Percentiles rank a stretch among this genome's conserved stretches.
These are phyloP conservation scores for Porites lobata DNA, from an alignment of 92 coral and sea anemone genomes.

Conservation along the genomic window DNA sequence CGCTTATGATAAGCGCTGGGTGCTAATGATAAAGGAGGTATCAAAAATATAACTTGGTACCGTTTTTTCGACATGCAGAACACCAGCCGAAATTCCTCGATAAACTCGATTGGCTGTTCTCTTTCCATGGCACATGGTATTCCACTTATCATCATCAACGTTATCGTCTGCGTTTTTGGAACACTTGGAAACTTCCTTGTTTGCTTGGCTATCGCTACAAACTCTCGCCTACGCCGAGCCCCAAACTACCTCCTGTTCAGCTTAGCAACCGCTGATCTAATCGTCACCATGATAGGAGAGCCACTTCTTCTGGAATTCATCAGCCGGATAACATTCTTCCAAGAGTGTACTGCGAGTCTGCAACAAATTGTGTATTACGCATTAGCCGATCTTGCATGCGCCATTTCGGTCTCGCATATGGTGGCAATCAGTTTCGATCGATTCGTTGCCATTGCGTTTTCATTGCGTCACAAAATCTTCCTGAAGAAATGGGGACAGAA, in stretches of 20 bases:
- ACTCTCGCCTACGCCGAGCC: constrained; percentile 16
- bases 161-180: constrained; percentile 39
- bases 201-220: constrained; percentile 16
- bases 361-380: constrained; percentile 18
- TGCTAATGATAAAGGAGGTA: no score
- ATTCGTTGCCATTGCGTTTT: background rate
- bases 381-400: background rate
- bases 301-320: constrained; percentile 26
- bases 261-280: constrained; percentile 5
- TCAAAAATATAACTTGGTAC: no score
- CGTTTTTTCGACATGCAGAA: background rate
- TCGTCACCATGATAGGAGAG: background rate
- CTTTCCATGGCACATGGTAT: background rate
- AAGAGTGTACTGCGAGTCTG: constrained; percentile 22
- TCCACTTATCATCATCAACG: constrained; percentile 4
- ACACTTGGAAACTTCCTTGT: background rate
- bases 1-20: no score
- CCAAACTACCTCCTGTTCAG: constrained; percentile 45
- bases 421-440: background rate
- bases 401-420: background rate
- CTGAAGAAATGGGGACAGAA: background rate
- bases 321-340: background rate
- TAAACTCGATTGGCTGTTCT: background rate
- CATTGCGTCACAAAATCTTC: background rate
- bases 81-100: background rate